These are phyloP conservation scores for Bombyx huttoni DNA, from an alignment of 2,888 invertebrate species.

Conservation along the genomic window DNA sequence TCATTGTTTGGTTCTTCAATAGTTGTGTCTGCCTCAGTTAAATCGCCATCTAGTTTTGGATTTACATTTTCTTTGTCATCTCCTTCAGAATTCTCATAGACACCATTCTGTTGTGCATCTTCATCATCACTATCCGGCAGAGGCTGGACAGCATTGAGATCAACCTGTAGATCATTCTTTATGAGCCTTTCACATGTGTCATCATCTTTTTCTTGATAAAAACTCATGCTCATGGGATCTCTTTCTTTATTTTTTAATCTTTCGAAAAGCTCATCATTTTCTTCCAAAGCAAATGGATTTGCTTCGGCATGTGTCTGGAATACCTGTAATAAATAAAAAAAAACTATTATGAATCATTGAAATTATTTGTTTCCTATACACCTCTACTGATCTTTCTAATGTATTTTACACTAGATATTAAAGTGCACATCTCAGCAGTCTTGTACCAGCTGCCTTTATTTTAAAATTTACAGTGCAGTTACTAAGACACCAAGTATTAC, in stretches of 20 bases:
- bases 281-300: conserved; percentile 56
- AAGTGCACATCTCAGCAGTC: too few relatives aligned
- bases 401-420: too few relatives aligned
- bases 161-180: conserved; percentile 53
- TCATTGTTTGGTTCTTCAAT: conserved; percentile 51
- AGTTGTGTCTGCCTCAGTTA: conserved; percentile 25
- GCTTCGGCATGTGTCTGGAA: conserved; percentile 59
- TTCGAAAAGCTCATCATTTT: conserved; percentile 60
- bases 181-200: conserved; percentile 58
- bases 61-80: conserved; percentile 50
- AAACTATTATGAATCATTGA: background rate
- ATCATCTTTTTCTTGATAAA: conserved; percentile 74
- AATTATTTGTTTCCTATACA: background rate
- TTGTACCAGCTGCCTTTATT: too few relatives aligned
- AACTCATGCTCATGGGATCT: conserved; percentile 77
- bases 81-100: conserved; percentile 20
- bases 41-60: conserved; percentile 32
- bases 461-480: too few relatives aligned
- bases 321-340: conserved; percentile 31
- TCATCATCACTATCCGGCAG: conserved; percentile 71
- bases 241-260: conserved; percentile 70
- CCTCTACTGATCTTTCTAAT: too few relatives aligned
- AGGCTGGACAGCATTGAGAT: conserved; percentile 73
- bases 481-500: too few relatives aligned
- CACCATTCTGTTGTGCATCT: conserved; percentile 41